Evolutionary conservation across 1,140 invertebrate genomes (phyloP), one percentile per base, ranked within the genome.

Genomic region (Sycobia sp.): DNA sequence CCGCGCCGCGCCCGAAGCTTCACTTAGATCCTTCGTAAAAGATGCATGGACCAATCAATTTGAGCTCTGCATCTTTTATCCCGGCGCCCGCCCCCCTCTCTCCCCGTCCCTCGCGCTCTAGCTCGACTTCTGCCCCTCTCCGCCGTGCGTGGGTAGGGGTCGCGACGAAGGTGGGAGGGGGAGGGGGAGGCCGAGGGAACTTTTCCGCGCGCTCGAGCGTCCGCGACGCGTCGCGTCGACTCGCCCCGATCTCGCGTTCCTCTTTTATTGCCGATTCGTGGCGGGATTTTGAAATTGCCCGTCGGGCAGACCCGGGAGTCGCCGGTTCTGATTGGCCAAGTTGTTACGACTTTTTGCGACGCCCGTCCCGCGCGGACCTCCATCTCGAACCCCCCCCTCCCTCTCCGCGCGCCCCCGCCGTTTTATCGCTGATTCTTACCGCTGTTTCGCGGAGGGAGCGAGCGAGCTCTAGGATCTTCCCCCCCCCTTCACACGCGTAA

Each of bases 11-110:
- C 25, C 25, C 41, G 9, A 20, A 20, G 43, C 27, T 41, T 20
- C 36, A 51, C 49, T 60, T 51, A 49, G 47, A 16, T 39, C 10
- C 11, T 34, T 53, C 49, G 29, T 61, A 14, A 61, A 61, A 61
- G 58, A 61, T 61, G 58, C 58, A 61, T 53, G 9, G 49, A 34
- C 58, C 58, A 61, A 61, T 61, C 58, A 61, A 61, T 61, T 61
- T 44, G 49, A 61, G 27, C 38, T 53, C 23, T 61, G 58, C 58
- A 61, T 61, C 58, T 61, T 61, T 61, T 53, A 61, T 61, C 25
- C 14, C 4, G 47, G 10, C 47, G 18, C 14, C 0, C 27, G 23
- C 16, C 14, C 41, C 25, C 13, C 16, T 34, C 8, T n/a, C 22
- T 13, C 16, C 14, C 20, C 16, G 13, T 4, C 8, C 4, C 22